Percentiles rank a stretch among this genome's conserved stretches.
Evolutionary conservation across 2,113 vertebrate species (phyloP).

Genomic region (Cinclus cinclus): DNA sequence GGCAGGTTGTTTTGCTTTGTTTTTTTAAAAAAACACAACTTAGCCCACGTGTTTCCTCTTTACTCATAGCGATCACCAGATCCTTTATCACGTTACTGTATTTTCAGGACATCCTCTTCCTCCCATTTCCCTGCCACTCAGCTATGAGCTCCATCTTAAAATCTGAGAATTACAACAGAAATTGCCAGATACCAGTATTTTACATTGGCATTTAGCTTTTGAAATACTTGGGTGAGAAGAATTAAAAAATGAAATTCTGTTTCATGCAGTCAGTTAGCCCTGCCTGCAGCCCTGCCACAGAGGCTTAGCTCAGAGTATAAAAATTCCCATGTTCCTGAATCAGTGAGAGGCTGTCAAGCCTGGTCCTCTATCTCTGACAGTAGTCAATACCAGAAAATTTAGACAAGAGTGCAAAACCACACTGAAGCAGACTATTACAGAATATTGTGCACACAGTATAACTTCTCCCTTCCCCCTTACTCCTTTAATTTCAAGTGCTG

Average conservation of each 20-base stretch:
- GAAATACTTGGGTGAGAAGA: background rate
- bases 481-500: background rate
- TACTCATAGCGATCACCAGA: background rate
- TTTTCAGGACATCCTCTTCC: background rate
- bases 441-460: background rate
- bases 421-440: background rate
- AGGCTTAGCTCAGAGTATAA: background rate
- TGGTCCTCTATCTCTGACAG: background rate
- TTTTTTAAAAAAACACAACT: background rate
- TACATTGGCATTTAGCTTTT: background rate
- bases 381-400: background rate
- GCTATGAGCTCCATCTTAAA: background rate
- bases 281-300: background rate
- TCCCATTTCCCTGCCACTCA: background rate
- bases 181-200: background rate
- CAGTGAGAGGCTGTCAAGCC: background rate
- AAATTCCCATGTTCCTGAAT: background rate
- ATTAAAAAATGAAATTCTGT: background rate
- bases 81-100: background rate
- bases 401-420: background rate
- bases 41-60: background rate
- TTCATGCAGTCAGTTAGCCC: background rate
- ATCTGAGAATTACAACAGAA: background rate
- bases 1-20: fast-evolving
- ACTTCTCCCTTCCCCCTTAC: background rate